Evolutionary conservation across 2,797 vertebrate genomes (phyloP).

Genomic region (Pitangus sulphuratus): DNA sequence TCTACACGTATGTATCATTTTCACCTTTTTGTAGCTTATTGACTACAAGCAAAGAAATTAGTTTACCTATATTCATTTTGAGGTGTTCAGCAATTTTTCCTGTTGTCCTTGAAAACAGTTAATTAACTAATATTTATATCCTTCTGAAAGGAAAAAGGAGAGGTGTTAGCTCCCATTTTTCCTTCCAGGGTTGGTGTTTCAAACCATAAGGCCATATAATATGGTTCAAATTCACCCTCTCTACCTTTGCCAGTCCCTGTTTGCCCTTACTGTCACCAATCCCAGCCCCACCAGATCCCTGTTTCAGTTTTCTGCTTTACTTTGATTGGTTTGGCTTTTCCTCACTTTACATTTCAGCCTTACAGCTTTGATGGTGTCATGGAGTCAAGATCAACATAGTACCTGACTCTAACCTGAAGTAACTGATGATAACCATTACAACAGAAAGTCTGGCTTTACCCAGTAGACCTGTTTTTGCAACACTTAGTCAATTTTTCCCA

Average conservation of each 20-base stretch:
- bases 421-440: neutral
- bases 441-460: neutral
- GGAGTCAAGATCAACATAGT: neutral
- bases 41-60: neutral
- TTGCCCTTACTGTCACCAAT: neutral
- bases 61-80: neutral
- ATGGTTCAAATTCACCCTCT: neutral
- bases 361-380: neutral
- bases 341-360: neutral
- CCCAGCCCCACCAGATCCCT: neutral
- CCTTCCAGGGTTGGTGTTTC: neutral
- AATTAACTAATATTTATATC: slow-evolving; percentile 31
- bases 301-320: neutral
- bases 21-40: neutral
- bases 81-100: neutral
- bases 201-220: neutral
- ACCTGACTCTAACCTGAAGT: neutral
- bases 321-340: neutral
- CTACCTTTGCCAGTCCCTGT: neutral
- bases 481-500: neutral
- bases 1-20: neutral
- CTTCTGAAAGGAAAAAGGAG: neutral
- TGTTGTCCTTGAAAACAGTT: neutral
- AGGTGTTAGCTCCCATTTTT: neutral
- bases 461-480: neutral